Conservation (phyloP, 2,113 vertebrate species). For the Halcyon malimbica region DNA sequence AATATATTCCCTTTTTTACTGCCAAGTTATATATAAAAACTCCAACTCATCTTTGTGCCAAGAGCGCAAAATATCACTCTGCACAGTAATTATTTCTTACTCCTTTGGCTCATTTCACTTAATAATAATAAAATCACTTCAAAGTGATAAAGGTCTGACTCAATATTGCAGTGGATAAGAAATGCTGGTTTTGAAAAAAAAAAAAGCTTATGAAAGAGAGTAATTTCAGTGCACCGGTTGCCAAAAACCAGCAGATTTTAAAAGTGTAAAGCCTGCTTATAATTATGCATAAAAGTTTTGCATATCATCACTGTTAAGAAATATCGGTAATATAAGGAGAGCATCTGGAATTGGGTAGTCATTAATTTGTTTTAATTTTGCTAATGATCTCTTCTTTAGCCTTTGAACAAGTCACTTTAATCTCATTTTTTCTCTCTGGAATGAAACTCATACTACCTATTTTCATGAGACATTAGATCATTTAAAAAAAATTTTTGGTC, state of each 20-base stretch:
- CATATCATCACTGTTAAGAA: neutral
- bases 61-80: neutral
- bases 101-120: neutral
- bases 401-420: neutral
- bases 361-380: neutral
- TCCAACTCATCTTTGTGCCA: neutral
- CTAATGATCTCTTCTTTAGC: neutral
- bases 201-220: neutral
- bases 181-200: neutral
- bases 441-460: neutral
- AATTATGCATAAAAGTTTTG: neutral
- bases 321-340: neutral
- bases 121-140: neutral
- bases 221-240: neutral
- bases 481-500: neutral
- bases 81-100: neutral
- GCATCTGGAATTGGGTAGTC: neutral
- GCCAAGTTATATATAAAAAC: neutral
- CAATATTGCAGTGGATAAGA: neutral
- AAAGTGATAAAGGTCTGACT: neutral
- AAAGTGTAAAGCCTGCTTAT: neutral
- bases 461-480: neutral
- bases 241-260: neutral
- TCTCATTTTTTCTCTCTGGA: neutral
- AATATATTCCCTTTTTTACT: neutral